Evolutionary conservation across 2,888 invertebrate genomes (phyloP).

Genomic region (Drosophila subquinaria): DNA sequence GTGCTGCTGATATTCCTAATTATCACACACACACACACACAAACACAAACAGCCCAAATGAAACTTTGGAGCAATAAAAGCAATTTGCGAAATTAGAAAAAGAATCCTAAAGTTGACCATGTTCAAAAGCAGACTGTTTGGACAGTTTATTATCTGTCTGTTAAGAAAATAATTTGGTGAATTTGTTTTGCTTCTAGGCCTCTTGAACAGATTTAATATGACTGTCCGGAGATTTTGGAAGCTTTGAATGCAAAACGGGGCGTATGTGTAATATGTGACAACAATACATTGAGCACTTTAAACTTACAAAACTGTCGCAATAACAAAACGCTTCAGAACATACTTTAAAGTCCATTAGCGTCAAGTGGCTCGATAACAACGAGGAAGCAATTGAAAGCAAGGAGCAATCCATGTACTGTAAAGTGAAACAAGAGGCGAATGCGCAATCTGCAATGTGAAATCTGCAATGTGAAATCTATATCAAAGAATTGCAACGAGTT

Average conservation of each 20-base stretch:
- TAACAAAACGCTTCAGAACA: constrained; percentile 63
- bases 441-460: constrained; percentile 32
- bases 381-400: constrained; percentile 23
- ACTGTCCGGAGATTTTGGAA: constrained; percentile 34
- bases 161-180: constrained; percentile 36
- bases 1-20: constrained; percentile 77
- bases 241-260: constrained; percentile 48
- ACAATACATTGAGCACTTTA: constrained; percentile 53
- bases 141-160: constrained; percentile 65
- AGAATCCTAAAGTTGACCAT: constrained; percentile 43
- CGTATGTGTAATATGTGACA: constrained; percentile 61
- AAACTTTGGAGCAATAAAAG: constrained; percentile 48
- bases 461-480: constrained; percentile 15
- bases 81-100: constrained; percentile 73
- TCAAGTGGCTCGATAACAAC: constrained; percentile 56
- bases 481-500: constrained; percentile 45
- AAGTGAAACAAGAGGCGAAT: constrained; percentile 37
- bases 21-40: constrained; percentile 59
- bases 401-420: constrained; percentile 9
- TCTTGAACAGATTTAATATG: constrained; percentile 17
- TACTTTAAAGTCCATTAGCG: constrained; percentile 82
- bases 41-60: constrained; percentile 35
- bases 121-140: constrained; percentile 18
- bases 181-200: constrained; percentile 20
- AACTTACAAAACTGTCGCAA: constrained; percentile 32